Conservation (phyloP, 2,888 invertebrate genomes). For the Arrhopalites spinosus region DNA sequence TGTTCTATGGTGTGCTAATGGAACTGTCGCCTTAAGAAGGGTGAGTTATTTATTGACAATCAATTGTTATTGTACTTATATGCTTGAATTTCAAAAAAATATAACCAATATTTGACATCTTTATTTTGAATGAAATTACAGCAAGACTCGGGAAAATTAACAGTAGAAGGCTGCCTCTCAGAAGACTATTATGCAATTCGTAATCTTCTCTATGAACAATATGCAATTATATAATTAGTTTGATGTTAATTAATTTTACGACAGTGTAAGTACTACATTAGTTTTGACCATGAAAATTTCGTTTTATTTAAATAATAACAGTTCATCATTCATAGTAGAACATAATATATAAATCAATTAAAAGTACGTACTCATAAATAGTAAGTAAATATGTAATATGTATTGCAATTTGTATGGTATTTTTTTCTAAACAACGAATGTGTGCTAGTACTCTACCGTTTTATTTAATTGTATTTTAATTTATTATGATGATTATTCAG, state of each 20-base stretch:
- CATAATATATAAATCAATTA: no score
- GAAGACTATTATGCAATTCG: conserved; percentile 94
- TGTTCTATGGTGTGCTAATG: conserved; percentile 91
- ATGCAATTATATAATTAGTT: conserved; percentile 79
- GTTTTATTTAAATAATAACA: no score
- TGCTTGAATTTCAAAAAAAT: neutral
- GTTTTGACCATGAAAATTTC: neutral
- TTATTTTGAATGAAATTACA: conserved; percentile 61
- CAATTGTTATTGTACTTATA: neutral
- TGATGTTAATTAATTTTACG: neutral
- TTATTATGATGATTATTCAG: no score
- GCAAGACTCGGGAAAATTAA: conserved; percentile 89
- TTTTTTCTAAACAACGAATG: no score
- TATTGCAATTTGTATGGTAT: no score
- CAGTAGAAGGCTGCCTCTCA: conserved; percentile 80
- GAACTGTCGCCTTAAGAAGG: conserved; percentile 83
- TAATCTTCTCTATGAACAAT: conserved; percentile 91
- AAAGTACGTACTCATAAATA: no score
- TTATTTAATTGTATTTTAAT: no score
- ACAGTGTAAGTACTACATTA: neutral
- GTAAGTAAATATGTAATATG: no score
- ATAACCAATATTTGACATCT: conserved; percentile 15
- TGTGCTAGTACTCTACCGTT: no score
- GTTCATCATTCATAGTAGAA: no score
- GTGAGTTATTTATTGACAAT: conserved; percentile 62